Evolutionary conservation across 2,113 vertebrate genomes (phyloP), one percentile per base, ranked within the genome.

Genomic region (Dipodomys ordii): DNA sequence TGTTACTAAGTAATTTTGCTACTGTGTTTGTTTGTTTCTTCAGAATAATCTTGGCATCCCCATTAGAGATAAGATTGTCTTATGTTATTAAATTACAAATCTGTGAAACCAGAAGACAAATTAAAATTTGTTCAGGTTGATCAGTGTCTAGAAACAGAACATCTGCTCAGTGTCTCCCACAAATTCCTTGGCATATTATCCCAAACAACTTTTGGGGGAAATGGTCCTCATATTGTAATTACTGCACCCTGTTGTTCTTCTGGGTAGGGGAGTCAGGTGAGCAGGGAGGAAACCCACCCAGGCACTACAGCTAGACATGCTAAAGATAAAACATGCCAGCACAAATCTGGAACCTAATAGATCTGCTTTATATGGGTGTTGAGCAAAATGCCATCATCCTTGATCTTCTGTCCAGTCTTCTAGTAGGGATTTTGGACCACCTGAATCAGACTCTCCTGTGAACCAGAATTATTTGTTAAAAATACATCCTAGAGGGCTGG

Each of bases 51-150:
- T 84, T 60, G 22, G 25, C 80, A 80, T 94, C 25, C 53, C 72
- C 25, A 23, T 79, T 94, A 44, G 30, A 93, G 67, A 60, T 44
- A 76, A 95, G 77, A 94, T 83, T 83, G n/a, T 91, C 71, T 80
- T 67, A 57, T 68, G n/a, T 84, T 83, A 89, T 86, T 91, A 74
- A 93, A 80, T 91, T 57, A 89, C 30, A 67, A 76, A 83, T 53
- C 72, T 28, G 67, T 76, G 49, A 85, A 92, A 71, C 7, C 80
- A 91, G 68, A 91, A 92, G 68, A 35, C 60, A 94, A 93, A 83
- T 86, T 92, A 94, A 76, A 80, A 68, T 83, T 35, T 87, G 13
- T 67, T 84, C 27, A 86, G 28, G 49, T 49, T 88, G 65, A 65
- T 85, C 83, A 18, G 1, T 88, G 91, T 87, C 80, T 30, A 89